Percentiles rank a stretch among this genome's conserved stretches.
These are phyloP conservation scores for Taxidea taxus DNA, from an alignment of 2,113 vertebrate genomes.

Conservation along the genomic window DNA sequence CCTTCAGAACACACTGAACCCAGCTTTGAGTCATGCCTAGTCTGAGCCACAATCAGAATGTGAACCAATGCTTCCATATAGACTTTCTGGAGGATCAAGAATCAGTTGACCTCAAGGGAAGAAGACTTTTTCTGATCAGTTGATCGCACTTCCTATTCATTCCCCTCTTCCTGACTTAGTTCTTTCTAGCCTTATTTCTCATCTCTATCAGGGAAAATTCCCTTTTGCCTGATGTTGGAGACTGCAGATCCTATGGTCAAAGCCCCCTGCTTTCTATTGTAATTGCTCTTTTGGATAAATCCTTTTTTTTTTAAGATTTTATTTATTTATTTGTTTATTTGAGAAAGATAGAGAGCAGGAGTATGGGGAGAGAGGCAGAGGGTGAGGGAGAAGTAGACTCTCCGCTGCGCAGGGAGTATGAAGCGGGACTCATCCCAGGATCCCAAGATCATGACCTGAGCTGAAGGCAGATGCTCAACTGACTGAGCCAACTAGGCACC, in stretches of 20 bases:
- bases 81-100: neutral
- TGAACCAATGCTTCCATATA: neutral
- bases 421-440: too few relatives aligned
- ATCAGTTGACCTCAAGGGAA: neutral
- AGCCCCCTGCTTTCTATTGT: neutral
- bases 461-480: too few relatives aligned
- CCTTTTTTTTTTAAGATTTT: neutral
- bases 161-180: neutral
- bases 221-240: neutral
- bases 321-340: too few relatives aligned
- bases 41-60: neutral
- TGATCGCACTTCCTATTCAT: neutral
- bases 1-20: neutral
- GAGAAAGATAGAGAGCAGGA: too few relatives aligned
- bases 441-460: too few relatives aligned
- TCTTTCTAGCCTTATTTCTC: neutral
- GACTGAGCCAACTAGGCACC: too few relatives aligned
- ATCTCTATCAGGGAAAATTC: neutral
- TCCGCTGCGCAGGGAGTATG: too few relatives aligned
- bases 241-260: neutral
- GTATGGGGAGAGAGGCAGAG: too few relatives aligned
- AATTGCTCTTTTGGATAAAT: neutral
- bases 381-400: too few relatives aligned
- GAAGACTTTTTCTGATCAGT: neutral
- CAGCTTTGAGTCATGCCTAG: neutral